Base-by-base conservation (phyloP, 2,888 invertebrate genomes). In the Rhagonycha fulva region DNA sequence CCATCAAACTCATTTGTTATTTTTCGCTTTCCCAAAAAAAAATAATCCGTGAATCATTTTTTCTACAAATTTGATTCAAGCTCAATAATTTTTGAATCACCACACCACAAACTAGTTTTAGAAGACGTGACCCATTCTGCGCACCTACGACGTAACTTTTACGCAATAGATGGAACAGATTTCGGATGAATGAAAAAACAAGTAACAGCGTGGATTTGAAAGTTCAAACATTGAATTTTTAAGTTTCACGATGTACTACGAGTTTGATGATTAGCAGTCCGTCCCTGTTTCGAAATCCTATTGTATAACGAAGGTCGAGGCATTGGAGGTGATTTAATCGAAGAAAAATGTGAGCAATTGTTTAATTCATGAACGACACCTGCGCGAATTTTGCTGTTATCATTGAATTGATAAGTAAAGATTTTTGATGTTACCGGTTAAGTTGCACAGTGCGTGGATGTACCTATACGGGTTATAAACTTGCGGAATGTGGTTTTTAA, bases 401-500 rank as follows among this genome's bases (percentile, higher is more conserved):
- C 24, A 26, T n/a, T n/a, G 26, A n/a, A 12, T 66, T 66, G 26
- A 66, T 66, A 66, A 66, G 26, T 47, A 47, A 47, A 68, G 24
- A 75, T 75, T 63, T 72, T 71, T 69, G 62, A 63, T 62, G 26
- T 76, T 76, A 74, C 76, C 74, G 76, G 73, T 74, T 76, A 68
- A 74, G 74, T 76, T 74, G 66, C 26, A 26, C 67, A 24, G 74
- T 76, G 76, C 76, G 76, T 76, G 76, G 74, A 71, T 70, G 66
- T 74, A 70, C 68, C 69, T 26, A 70, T 71, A 76, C 76, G 76
- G 76, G 68, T 71, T 69, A 74, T 76, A 74, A 76, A 76, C 71
- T 70, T 14, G 71, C 14, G 76, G 76, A 76, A 76, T 76, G 76
- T 71, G 73, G 70, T 73, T 73, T 76, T 76, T 75, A 75, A 75